These are phyloP conservation scores for Myocastor coypus DNA, from an alignment of 2,113 vertebrate genomes.

Conservation along the genomic window DNA sequence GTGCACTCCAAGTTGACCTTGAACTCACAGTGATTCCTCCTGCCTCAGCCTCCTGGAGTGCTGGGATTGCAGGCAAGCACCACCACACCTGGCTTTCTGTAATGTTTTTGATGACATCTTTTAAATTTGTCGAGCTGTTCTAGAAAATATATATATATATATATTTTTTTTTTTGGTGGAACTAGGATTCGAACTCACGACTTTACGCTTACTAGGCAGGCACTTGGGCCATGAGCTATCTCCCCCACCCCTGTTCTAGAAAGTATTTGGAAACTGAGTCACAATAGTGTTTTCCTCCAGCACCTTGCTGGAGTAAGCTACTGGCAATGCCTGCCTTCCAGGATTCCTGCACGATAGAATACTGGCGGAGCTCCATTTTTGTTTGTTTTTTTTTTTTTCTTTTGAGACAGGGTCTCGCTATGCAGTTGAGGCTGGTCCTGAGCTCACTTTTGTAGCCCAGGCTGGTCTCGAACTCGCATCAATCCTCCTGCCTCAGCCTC, in stretches of 20 bases:
- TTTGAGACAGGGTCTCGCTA: background rate
- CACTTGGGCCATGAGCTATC: too few relatives aligned
- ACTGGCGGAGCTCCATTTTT: background rate
- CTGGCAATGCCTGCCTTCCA: background rate
- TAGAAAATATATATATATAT: background rate
- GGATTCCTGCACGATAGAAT: background rate
- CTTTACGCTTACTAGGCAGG: too few relatives aligned
- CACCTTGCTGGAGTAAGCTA: background rate
- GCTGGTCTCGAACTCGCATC: too few relatives aligned
- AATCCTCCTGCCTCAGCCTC: too few relatives aligned
- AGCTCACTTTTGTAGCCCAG: too few relatives aligned
- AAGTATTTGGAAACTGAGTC: background rate
- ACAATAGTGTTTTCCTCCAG: background rate
- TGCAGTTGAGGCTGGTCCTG: background rate
- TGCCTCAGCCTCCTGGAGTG: background rate
- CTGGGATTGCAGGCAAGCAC: background rate
- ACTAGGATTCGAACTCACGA: too few relatives aligned
- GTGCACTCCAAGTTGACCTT: too few relatives aligned
- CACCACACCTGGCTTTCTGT: background rate
- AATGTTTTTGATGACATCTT: conserved; percentile 23
- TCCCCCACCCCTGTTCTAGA: background rate
- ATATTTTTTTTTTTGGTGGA: too few relatives aligned
- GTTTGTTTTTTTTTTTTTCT: background rate
- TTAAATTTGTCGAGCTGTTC: background rate
- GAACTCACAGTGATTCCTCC: background rate